Base-by-base conservation (phyloP, 1,140 invertebrate genomes). In the Drosophila quadrilineata region DNA sequence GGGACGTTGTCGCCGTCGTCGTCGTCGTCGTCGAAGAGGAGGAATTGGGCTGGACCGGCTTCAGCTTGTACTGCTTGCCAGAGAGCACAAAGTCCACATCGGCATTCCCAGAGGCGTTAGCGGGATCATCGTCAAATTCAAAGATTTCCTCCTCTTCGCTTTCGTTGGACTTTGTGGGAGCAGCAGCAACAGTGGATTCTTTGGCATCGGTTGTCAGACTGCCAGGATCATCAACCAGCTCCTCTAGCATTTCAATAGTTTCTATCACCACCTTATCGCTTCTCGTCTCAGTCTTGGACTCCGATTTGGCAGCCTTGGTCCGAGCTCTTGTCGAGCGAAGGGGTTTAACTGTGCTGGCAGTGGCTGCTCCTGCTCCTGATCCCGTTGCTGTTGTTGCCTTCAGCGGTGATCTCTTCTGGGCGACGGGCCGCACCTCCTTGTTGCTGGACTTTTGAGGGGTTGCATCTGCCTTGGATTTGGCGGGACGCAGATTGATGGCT, bases 1-100 rank as follows among this genome's bases (percentile, higher is more conserved):
- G 93, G 93, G 41, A 93, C 92, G 89, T 94, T 93, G 45, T n/a
- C 6, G 94, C 92, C 28, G 40, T 57, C 1, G 38, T 6, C 0
- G 54, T n/a, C 6, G n/a, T n/a, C n/a, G n/a, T n/a, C n/a, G n/a
- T n/a, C n/a, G n/a, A n/a, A n/a, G n/a, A n/a, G n/a, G n/a, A n/a
- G n/a, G n/a, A n/a, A n/a, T n/a, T n/a, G n/a, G n/a, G n/a, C n/a
- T n/a, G n/a, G n/a, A 31, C 14, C n/a, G 73, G 5, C 14, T 82
- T 88, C 0, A 82, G 38, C n/a, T 53, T 65, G 19, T 64, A 58
- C 41, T 71, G 59, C 36, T 63, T 70, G 26, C 53, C 40, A 1
- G 64, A 59, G 1, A 52, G 6, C 40, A 58, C 54, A 63, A 74
- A 69, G n/a, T 58, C 67, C 9, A 70, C 17, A 28, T 72, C 59